Evolutionary conservation across 2,113 vertebrate genomes (phyloP), one percentile per base, ranked within the genome.

Genomic region (Alexandromys fortis): DNA sequence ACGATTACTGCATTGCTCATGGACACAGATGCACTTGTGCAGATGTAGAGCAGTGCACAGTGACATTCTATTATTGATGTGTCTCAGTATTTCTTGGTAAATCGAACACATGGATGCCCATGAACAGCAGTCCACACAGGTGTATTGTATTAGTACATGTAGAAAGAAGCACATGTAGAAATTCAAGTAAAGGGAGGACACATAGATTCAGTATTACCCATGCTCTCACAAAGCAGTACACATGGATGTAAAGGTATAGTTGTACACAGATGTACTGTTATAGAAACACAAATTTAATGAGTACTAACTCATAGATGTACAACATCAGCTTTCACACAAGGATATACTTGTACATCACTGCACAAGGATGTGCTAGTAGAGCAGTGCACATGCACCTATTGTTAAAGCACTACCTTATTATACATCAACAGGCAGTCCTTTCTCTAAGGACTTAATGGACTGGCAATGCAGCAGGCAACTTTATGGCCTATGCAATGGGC

Each of bases 391-490:
- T 81, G 10, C 9, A n/a, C 19, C 28, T 79, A 22, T 52, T 78
- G 19, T 12, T 55, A 55, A 79, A 55, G 9, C 17, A 79, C 17
- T 55, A 22, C 17, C 6, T 9, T 55, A 76, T 65, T 63, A 86
- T 5, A 78, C 12, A 65, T 65, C 4, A 0, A 42, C 14, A 38
- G 76, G 21, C 6, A 85, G 12, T 82, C 35, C 67, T 93, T 96
- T 30, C 52, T 92, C 76, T 90, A 87, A 94, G 55, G 63, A 73
- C 30, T 82, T 58, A 88, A 6, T 58, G 49, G 2, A 89, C 24
- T 83, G 6, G 61, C 21, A 94, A 86, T 26, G 21, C 3, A 97
- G 47, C 52, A 96, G 72, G 86, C 49, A 38, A 85, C 21, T 81
- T 86, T 82, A 92, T 73, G 70, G 82, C 33, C 67, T 86, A 28